Percentiles rank a stretch among this genome's conserved stretches.
phyloP scores from a whole-genome alignment of 2,113 vertebrate species.

The Cheirogaleus medius region DNA sequence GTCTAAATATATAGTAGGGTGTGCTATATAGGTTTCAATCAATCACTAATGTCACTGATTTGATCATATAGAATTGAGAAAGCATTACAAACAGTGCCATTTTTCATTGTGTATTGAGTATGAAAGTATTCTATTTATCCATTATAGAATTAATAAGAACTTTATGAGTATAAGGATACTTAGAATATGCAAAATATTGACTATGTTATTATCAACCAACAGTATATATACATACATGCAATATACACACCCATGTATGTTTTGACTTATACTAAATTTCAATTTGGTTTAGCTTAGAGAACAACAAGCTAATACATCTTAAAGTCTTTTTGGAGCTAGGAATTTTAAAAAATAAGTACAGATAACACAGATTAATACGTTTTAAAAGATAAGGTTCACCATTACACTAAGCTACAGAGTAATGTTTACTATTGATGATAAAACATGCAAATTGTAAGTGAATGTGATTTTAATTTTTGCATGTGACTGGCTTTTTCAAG shows the following conservation, averaged over 20 bases:
- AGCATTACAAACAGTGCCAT: neutral
- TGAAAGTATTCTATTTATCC: neutral
- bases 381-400: neutral
- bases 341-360: neutral
- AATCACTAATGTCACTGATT: neutral
- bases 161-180: neutral
- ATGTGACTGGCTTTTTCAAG: neutral
- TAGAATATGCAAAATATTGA: neutral
- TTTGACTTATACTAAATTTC: neutral
- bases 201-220: neutral
- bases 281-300: neutral
- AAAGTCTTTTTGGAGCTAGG: neutral
- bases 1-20: neutral
- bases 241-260: neutral
- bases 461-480: neutral
- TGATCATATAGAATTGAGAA: neutral
- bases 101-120: neutral
- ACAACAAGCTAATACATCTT: neutral
- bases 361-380: neutral
- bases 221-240: neutral
- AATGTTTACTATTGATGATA: neutral
- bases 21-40: neutral
- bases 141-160: neutral
- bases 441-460: neutral
- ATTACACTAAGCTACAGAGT: neutral